Evolutionary conservation across 2,888 invertebrate species (phyloP).

Genomic region (Fabriciana adippe): DNA sequence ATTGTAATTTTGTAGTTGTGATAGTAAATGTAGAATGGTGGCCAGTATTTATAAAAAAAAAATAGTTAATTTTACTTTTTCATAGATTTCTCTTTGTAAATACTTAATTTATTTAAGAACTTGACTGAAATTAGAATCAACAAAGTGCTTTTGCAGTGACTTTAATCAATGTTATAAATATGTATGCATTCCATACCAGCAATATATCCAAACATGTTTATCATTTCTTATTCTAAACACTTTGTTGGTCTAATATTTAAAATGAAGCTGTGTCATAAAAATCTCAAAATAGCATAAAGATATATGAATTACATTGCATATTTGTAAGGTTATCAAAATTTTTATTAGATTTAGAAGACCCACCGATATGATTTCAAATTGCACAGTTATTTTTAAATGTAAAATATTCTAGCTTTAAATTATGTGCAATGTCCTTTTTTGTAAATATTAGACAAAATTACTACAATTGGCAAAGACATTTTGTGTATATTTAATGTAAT

Average conservation of each 20-base stretch:
- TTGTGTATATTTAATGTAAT: constrained; percentile 22
- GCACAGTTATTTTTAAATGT: constrained; percentile 15
- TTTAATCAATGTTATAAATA: constrained; percentile 17
- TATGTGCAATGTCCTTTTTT: constrained; percentile 32
- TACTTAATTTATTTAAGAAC: constrained; percentile 27
- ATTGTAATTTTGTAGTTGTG: constrained; percentile 8
- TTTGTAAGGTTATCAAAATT: neutral
- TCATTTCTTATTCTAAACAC: too few relatives aligned
- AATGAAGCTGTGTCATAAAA: neutral
- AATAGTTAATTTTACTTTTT: neutral
- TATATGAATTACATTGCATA: neutral
- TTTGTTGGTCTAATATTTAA: neutral
- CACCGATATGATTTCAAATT: constrained; percentile 33
- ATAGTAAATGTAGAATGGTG: constrained; percentile 13
- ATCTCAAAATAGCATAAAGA: constrained; percentile 1
- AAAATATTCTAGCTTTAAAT: constrained; percentile 30
- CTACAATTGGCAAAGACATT: constrained; percentile 15
- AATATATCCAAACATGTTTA: too few relatives aligned
- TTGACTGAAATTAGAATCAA: constrained; percentile 26
- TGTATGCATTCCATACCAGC: constrained; percentile 29
- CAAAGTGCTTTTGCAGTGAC: constrained; percentile 18
- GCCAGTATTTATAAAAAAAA: constrained; percentile 18
- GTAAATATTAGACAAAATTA: constrained; percentile 31
- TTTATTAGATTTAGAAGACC: constrained; percentile 22
- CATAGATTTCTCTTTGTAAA: constrained; percentile 21